Percentiles rank a stretch among this genome's conserved stretches.
Conservation (phyloP, 2,797 vertebrate species). For the Alca torda region DNA sequence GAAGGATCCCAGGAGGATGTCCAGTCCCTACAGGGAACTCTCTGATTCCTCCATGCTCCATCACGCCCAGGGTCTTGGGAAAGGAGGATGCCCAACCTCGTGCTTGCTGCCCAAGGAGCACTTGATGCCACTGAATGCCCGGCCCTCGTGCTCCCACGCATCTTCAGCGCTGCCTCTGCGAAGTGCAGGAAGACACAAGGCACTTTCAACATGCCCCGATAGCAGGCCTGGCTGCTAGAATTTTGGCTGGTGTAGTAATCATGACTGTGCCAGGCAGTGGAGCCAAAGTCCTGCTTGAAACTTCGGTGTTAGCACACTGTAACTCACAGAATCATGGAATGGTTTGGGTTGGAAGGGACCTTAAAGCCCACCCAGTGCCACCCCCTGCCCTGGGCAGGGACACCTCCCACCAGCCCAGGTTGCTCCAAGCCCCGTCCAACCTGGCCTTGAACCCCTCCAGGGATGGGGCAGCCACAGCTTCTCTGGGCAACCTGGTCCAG, state of each 20-base stretch:
- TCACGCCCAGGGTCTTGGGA: accelerated
- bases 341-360: neutral
- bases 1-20: no score
- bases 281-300: neutral
- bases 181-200: accelerated
- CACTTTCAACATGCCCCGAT: accelerated
- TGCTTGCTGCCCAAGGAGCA: accelerated
- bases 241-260: accelerated
- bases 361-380: neutral
- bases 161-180: neutral
- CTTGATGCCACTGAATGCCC: accelerated
- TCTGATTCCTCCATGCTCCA: accelerated
- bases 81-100: accelerated
- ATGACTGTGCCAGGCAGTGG: accelerated
- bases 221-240: accelerated
- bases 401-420: neutral
- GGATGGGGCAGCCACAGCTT: no score
- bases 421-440: neutral
- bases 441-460: no score
- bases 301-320: neutral
- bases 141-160: accelerated
- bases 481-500: no score
- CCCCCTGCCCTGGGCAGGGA: neutral
- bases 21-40: accelerated
- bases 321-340: neutral